Evolutionary conservation across 2,888 invertebrate genomes (phyloP).

Genomic region (Drosophila stalkeri): DNA sequence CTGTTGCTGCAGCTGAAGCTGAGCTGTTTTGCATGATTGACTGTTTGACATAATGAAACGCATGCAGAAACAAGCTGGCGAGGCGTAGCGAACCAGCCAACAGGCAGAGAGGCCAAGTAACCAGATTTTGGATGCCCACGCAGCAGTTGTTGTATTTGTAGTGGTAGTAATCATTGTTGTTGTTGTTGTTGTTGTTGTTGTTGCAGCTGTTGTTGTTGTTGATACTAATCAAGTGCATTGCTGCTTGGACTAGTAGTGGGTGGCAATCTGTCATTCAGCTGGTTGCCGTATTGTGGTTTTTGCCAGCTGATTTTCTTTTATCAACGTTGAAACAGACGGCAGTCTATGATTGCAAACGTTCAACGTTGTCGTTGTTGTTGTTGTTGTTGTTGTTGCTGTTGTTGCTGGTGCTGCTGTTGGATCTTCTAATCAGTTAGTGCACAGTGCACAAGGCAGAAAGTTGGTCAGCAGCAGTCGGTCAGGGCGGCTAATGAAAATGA

Average conservation of each 20-base stretch:
- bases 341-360: conserved; percentile 44
- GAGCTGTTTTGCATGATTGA: conserved; percentile 78
- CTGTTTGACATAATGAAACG: conserved; percentile 79
- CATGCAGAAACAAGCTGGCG: conserved; percentile 65
- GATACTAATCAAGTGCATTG: conserved; percentile 74
- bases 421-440: conserved; percentile 68
- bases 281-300: conserved; percentile 69
- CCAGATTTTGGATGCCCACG: conserved; percentile 53
- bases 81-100: conserved; percentile 24
- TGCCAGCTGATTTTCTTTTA: conserved; percentile 70
- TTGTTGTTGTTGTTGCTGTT: conserved; percentile 6
- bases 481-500: conserved; percentile 61
- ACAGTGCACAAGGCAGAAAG: conserved; percentile 43
- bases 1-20: conserved; percentile 44
- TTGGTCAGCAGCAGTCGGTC: conserved; percentile 49
- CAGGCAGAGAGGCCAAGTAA: conserved; percentile 42
- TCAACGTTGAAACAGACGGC: conserved; percentile 61
- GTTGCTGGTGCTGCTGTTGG: conserved; percentile 6
- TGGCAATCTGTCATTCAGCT: conserved; percentile 41
- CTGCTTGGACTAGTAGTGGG: conserved; percentile 13
- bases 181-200: conserved; percentile 48
- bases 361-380: conserved; percentile 4
- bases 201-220: conserved; percentile 40
- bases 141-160: conserved; percentile 44
- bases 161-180: conserved; percentile 30